phyloP scores from a whole-genome alignment of 1,140 invertebrate species.

The Scaptomyza pallida region DNA sequence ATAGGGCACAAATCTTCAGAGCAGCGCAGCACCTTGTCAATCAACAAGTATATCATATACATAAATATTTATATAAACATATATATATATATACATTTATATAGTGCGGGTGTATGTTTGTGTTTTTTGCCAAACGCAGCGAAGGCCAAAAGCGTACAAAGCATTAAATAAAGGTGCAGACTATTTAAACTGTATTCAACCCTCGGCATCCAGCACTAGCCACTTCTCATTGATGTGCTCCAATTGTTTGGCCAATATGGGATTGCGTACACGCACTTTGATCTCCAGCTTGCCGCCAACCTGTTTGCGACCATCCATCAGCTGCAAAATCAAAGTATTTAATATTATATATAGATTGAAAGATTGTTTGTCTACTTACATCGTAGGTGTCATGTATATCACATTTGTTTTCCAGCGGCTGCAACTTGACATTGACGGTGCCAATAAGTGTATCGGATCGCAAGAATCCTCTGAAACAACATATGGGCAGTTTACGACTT shows the following conservation, averaged over 20 bases:
- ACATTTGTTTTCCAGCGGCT: constrained; percentile 93
- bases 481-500: constrained; percentile 83
- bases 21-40: constrained; percentile 52
- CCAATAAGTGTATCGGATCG: constrained; percentile 94
- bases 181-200: constrained; percentile 11
- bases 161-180: constrained; percentile 19
- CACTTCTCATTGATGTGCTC: constrained; percentile 96
- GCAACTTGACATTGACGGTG: constrained; percentile 92
- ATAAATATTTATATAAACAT: constrained; percentile 58
- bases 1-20: constrained; percentile 59
- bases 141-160: constrained; percentile 39
- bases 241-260: constrained; percentile 94
- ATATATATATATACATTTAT: constrained; percentile 48
- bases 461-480: constrained; percentile 94
- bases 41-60: constrained; percentile 54
- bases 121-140: background rate
- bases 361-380: constrained; percentile 87
- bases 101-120: constrained; percentile 46
- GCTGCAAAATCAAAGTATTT: constrained; percentile 84
- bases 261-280: constrained; percentile 95
- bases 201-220: constrained; percentile 89
- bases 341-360: background rate
- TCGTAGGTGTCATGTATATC: constrained; percentile 95
- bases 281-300: constrained; percentile 96
- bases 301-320: constrained; percentile 95